Evolutionary conservation across 2,888 invertebrate species (phyloP).

Genomic region (Hecatera dysodea): DNA sequence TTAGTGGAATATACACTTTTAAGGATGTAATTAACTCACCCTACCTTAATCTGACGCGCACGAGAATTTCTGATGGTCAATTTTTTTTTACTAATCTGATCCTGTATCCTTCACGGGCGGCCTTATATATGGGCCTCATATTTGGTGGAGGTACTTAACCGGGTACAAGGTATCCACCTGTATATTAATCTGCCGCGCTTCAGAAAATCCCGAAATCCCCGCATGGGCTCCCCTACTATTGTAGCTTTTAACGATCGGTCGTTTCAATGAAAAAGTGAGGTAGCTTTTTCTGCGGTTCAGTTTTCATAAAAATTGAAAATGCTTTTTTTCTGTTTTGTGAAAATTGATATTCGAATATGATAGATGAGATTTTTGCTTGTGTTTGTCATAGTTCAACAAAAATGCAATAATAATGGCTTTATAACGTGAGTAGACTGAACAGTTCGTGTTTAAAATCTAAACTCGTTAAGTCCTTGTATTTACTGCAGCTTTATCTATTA

Average conservation of each 20-base stretch:
- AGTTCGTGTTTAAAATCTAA: slow-evolving; percentile 2
- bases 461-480: not conserved
- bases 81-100: too few relatives aligned
- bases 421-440: slow-evolving; percentile 6
- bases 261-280: not conserved
- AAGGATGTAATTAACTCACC: too few relatives aligned
- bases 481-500: not conserved
- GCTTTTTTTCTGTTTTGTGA: not conserved
- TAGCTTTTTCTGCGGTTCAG: slow-evolving; percentile 9
- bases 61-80: too few relatives aligned
- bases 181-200: too few relatives aligned
- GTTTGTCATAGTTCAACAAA: slow-evolving; percentile 7
- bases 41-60: too few relatives aligned
- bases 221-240: too few relatives aligned
- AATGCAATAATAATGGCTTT: slow-evolving; percentile 4
- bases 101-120: too few relatives aligned
- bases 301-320: slow-evolving; percentile 17
- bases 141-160: too few relatives aligned
- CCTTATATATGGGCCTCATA: too few relatives aligned
- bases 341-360: slow-evolving; percentile 20
- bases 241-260: not conserved
- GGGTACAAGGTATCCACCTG: too few relatives aligned
- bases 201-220: too few relatives aligned
- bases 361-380: slow-evolving; percentile 17
- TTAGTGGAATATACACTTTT: too few relatives aligned